Base-by-base conservation (phyloP, 2,113 vertebrate species). In the Grus americana region DNA sequence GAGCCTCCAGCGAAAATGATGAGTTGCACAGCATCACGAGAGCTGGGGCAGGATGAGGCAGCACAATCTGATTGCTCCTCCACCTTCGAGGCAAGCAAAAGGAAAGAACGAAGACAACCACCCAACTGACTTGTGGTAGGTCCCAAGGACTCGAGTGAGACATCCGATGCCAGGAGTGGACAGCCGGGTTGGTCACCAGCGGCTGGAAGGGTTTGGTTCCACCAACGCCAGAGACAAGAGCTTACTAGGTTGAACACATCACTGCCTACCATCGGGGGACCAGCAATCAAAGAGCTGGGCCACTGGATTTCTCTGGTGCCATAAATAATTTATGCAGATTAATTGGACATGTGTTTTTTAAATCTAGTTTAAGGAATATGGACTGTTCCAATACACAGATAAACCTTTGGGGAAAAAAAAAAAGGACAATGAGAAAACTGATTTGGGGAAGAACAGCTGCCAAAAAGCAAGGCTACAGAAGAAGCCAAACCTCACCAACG, bases 11-110 rank as follows among this genome's bases (percentile, higher is more conserved):
- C 1, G 1, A 36, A 86, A 89, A 52, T 15, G 20, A 42, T 1
- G 29, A 79, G 49, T 47, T 47, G 34, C 57, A 55, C 27, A 67
- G 21, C 38, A 30, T 5, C 71, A 67, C 3, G 3, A 74, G 36
- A 70, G 58, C 26, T 15, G 36, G 42, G 12, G 23, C 26, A 40
- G 63, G 46, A 63, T 10, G 10, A 50, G 67, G 62, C 10, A n/a
- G 24, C 0, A 0, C 2, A 9, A 49, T 27, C 10, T 1, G 3
- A 75, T 6, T 1, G 1, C 52, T 44, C 22, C 52, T n/a, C 63
- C 57, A 58, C 34, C 59, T 88, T 29, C 0, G 0, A 86, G 32
- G 26, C n/a, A 62, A 61, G 44, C 7, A 76, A 87, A 68, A 59
- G 61, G n/a, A 32, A 86, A 58, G 49, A 79, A 73, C 1, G 6